Evolutionary conservation across 2,888 invertebrate species (phyloP), one percentile per base, ranked within the genome.

Genomic region (Drosophila setosimentum): DNA sequence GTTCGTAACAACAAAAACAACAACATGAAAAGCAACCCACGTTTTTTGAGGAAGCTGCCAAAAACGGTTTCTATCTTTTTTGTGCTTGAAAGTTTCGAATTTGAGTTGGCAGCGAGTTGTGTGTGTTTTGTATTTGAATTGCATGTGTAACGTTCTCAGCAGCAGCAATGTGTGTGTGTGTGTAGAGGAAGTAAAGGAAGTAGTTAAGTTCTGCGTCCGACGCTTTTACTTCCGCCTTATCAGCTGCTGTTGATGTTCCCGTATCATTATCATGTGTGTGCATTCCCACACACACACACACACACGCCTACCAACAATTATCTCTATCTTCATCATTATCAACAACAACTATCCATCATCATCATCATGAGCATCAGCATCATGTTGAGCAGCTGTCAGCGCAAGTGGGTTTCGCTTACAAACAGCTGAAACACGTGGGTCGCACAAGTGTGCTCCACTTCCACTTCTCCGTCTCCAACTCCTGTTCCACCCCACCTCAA

Each of bases 211-310:
- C 82, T 80, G 76, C 68, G 58, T 75, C 72, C 69, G 84, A 73
- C 80, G 85, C 85, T 85, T 85, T 87, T 87, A 85, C 87, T 85
- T 85, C 85, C 85, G 85, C 85, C 77, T 83, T 85, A 87, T 85
- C 87, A 85, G 87, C 82, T 82, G 84, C 66, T 64, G 37, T 53
- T 42, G 35, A 29, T 62, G 73, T 50, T 75, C 75, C 71, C 78
- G 62, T 67, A 78, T 74, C 68, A 78, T 57, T 63, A 53, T n/a
- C 24, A 54, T 59, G 58, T 68, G 60, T 49, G 53, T 35, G 62
- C 63, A 57, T 65, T 16, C 48, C n/a, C 21, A 64, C 50, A 57
- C 64, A 45, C 32, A 62, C 60, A 40, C 40, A 40, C 32, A 63
- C 49, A 33, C 55, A 65, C 70, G 78, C 68, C 65, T 68, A 74